Conservation (phyloP, 1,140 invertebrate species). For the Dicyema japonicum region DNA sequence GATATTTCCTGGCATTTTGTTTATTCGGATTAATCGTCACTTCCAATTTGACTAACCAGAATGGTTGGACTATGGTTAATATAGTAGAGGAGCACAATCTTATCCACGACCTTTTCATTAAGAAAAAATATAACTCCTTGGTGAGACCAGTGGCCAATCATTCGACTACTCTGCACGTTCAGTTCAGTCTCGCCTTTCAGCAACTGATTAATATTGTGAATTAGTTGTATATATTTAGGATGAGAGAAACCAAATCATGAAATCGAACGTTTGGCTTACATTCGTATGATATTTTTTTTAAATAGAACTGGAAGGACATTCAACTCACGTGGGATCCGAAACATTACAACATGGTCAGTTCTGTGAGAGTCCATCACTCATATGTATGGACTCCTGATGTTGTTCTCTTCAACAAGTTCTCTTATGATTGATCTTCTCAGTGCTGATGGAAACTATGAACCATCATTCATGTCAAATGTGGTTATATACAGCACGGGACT, state of each 20-base stretch:
- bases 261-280: conserved; percentile 80
- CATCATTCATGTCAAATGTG: conserved; percentile 68
- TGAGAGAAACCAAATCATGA: conserved; percentile 95
- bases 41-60: too few species aligned
- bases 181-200: conserved; percentile 77
- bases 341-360: conserved; percentile 76
- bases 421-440: conserved; percentile 6
- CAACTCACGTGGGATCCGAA: conserved; percentile 84
- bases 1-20: too few species aligned
- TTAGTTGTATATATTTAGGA: conserved; percentile 36
- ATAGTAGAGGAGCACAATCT: conserved; percentile 54
- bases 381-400: conserved; percentile 99
- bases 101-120: conserved; percentile 56
- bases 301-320: conserved; percentile 69
- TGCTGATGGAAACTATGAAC: conserved; percentile 20
- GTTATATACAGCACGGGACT: conserved; percentile 62
- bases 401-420: conserved; percentile 88
- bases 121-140: conserved; percentile 76
- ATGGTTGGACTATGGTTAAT: too few species aligned
- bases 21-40: too few species aligned
- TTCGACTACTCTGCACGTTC: conserved; percentile 71
- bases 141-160: conserved; percentile 87
- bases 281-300: conserved; percentile 27
- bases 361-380: conserved; percentile 66
- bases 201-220: conserved; percentile 94